Evolutionary conservation across 1,140 invertebrate genomes (phyloP).

Genomic region (Ceratina calcarata): DNA sequence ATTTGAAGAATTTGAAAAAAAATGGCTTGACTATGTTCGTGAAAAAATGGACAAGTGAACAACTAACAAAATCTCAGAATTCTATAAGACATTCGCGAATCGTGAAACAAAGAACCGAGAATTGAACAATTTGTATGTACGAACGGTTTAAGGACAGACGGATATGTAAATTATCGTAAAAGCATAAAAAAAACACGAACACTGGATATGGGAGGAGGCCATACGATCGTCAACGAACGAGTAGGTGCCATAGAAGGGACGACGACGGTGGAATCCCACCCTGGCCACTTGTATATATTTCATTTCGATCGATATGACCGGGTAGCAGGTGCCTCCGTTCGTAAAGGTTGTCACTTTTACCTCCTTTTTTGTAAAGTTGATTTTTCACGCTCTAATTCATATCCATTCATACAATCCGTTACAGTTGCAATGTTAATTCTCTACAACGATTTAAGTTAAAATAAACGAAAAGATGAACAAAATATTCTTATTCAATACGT

Average conservation of each 20-base stretch:
- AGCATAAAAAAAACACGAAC: conserved; percentile 5
- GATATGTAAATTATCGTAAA: conserved; percentile 2
- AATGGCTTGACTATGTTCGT: no score
- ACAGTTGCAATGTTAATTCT: background rate
- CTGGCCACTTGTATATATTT: conserved; percentile 36
- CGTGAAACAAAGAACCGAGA: background rate
- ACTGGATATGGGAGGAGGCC: conserved; percentile 47
- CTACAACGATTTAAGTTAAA: no score
- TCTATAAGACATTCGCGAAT: background rate
- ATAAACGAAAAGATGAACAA: no score
- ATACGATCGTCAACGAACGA: conserved; percentile 40
- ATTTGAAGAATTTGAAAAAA: background rate
- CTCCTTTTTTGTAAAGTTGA: background rate
- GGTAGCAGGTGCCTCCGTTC: conserved; percentile 44
- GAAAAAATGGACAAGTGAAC: background rate
- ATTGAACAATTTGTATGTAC: background rate
- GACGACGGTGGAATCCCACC: conserved; percentile 46
- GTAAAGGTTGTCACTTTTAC: conserved; percentile 4
- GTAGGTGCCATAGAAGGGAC: conserved; percentile 31
- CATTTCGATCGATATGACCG: conserved; percentile 62
- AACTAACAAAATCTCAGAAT: background rate
- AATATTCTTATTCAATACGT: no score
- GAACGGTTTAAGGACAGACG: background rate
- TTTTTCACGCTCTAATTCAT: background rate
- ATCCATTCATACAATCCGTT: background rate